Evolutionary conservation across 2,797 vertebrate species (phyloP), one percentile per base, ranked within the genome.

Genomic region (Microctenopoma lineatum): DNA sequence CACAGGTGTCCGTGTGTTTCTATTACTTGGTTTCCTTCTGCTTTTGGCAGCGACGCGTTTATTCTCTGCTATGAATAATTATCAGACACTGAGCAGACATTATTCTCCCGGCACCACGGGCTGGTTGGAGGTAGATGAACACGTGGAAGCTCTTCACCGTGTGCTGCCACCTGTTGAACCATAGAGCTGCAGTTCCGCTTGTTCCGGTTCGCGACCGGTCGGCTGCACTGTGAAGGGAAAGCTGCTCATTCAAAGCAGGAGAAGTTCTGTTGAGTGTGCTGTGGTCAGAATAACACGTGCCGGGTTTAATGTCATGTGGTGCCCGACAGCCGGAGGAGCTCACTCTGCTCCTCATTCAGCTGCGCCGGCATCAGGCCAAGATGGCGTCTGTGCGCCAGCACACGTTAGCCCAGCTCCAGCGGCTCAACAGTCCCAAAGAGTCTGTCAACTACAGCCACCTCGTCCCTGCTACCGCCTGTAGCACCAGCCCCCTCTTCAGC

Each of bases 281-380:
- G 62, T 57, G 77, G 53, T 77, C 55, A 51, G 58, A 66, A n/a
- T 63, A 50, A 73, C 34, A 66, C 42, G 29, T 66, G 65, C 51
- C 61, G 47, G 50, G 50, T 61, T 52, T 63, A 34, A 54, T 67
- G 27, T 77, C 94, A 83, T 94, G 88, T 94, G 93, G 87, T 88
- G 92, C 91, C 92, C 87, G 88, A 89, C 95, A 98, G 96, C 96
- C 96, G 15, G 96, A 98, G 94, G 96, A 98, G 95, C 95, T 98
- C 89, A 97, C 96, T 57, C 93, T 98, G 92, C 95, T 98, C 92
- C 96, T 98, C 92, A 95, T 96, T 91, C 95, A 95, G 93, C 95
- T 99, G 92, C 95, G 96, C 90, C 95, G 94, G 80, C 97, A 97
- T 87, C 97, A 97, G 94, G 95, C 96, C 93, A 95, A 96, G 95